Evolutionary conservation across 2,797 vertebrate genomes (phyloP), one percentile per base, ranked within the genome.

Genomic region (Sciurus carolinensis): DNA sequence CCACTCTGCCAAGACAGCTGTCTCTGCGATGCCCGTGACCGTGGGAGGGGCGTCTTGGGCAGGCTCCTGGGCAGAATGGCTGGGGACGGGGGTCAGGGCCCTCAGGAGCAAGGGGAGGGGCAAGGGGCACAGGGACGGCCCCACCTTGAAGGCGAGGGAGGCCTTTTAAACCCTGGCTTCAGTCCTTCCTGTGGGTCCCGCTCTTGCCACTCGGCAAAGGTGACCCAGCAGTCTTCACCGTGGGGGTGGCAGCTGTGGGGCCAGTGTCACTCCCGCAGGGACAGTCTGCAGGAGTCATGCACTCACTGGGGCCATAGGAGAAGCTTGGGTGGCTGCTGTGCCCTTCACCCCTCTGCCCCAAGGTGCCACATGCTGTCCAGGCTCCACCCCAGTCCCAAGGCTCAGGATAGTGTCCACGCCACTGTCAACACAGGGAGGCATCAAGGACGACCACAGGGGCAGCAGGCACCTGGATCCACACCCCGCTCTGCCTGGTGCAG

Each of bases 281-380:
- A 47, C 6, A 10, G 64, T 11, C 9, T 9, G 0, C 0, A 7
- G 52, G 54, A 12, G 18, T 14, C 9, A 0, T 0, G n/a, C 39
- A 4, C 2, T 50, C 24, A 8, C 76, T 1, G 28, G 26, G 86
- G 39, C 69, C 2, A 3, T 5, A 11, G 15, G 47, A 26, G 47
- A 44, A 30, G 72, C 18, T 67, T 26, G 47, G 26, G 54, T 1
- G 8, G 57, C 71, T 33, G 7, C 11, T 5, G 0, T 4, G 66
- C 87, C n/a, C 72, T 33, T 33, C 2, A 1, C 71, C 7, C 13
- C 54, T 30, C 4, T 2, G 24, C 36, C 71, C 47, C 2, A 1
- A 3, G 59, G 14, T 9, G 62, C 7, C 80, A 33, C 6, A 13
- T 11, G 1, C 42, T 52, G 91, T 22, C 71, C 66, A 13, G 64